phyloP scores from a whole-genome alignment of 1,140 invertebrate genomes.

The Neodiprion fabricii region DNA sequence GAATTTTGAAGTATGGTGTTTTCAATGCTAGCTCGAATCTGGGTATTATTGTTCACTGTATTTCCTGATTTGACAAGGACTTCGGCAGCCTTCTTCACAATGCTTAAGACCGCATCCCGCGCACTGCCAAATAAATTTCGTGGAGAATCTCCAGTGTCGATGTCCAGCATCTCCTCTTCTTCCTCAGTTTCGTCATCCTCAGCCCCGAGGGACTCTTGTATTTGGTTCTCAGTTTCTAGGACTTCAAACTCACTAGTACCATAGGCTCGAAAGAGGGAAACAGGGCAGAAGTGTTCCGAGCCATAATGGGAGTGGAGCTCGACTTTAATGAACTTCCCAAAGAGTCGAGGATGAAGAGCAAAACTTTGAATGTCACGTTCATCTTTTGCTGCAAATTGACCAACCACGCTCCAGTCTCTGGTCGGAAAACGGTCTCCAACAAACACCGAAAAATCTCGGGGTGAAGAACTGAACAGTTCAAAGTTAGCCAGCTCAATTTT shows the following conservation, averaged over 20 bases:
- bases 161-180: constrained; percentile 55
- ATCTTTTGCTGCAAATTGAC: constrained; percentile 87
- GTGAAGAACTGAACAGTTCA: constrained; percentile 97
- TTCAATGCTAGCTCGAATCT: constrained; percentile 52
- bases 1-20: constrained; percentile 37
- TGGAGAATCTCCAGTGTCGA: constrained; percentile 54
- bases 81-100: constrained; percentile 88
- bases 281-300: constrained; percentile 95
- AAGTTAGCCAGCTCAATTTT: constrained; percentile 97
- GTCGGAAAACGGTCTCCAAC: constrained; percentile 92
- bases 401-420: constrained; percentile 89
- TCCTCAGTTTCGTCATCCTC: constrained; percentile 67
- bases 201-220: constrained; percentile 56
- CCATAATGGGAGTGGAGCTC: constrained; percentile 94
- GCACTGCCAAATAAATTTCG: constrained; percentile 84
- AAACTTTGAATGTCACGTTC: constrained; percentile 90
- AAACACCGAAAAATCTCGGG: constrained; percentile 86
- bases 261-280: constrained; percentile 90
- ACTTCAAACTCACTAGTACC: constrained; percentile 92
- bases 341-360: constrained; percentile 76
- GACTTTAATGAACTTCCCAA: constrained; percentile 93
- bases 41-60: constrained; percentile 59
- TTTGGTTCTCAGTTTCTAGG: constrained; percentile 71
- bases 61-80: constrained; percentile 76
- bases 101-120: constrained; percentile 83